Evolutionary conservation across 2,113 vertebrate species (phyloP).

Genomic region (Notechis scutatus): DNA sequence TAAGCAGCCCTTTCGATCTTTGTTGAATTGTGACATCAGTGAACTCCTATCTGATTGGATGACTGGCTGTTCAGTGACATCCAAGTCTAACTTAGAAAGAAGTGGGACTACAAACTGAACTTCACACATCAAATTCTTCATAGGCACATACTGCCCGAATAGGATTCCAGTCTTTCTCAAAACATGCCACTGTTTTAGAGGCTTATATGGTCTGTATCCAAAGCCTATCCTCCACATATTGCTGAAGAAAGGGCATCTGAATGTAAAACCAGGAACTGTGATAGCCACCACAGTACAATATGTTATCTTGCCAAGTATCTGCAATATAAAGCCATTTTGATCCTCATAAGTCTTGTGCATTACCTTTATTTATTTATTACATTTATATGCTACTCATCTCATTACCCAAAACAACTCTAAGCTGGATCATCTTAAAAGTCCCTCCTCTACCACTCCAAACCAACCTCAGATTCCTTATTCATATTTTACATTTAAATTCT

Average conservation of each 20-base stretch:
- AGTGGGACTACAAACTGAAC: background rate
- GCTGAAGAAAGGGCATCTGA: background rate
- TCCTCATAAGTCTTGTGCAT: background rate
- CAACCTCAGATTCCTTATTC: background rate
- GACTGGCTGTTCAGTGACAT: background rate
- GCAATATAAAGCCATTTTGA: background rate
- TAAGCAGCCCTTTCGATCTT: background rate
- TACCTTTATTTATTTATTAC: background rate
- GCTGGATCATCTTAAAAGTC: background rate
- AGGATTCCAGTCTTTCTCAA: background rate
- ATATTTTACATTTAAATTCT: background rate
- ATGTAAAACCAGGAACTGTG: background rate
- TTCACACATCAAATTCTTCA: background rate
- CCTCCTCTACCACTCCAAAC: background rate
- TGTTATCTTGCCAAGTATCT: background rate
- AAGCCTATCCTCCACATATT: background rate
- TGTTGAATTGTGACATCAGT: background rate
- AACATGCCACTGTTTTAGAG: background rate
- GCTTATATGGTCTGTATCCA: background rate
- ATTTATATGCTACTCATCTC: background rate
- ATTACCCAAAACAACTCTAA: background rate
- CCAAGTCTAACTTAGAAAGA: background rate
- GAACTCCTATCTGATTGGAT: background rate
- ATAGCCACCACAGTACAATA: background rate
- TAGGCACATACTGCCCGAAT: background rate